Conservation (phyloP, 1,140 invertebrate species). For the Radopholus similis region DNA sequence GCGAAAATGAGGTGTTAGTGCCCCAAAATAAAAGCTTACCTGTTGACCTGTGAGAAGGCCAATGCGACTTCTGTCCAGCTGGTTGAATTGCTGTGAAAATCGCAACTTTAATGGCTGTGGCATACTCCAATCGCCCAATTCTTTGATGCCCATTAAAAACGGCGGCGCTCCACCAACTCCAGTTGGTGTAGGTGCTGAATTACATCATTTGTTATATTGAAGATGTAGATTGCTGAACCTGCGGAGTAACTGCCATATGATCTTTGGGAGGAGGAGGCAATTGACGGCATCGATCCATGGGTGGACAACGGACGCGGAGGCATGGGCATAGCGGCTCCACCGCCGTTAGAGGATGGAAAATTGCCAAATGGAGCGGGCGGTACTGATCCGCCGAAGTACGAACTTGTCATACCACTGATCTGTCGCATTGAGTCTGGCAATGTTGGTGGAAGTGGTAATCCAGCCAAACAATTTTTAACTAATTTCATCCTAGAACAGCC, state of each 20-base stretch:
- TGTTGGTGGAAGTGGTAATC: constrained; percentile 23
- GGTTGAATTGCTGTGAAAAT: constrained; percentile 89
- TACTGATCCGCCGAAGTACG: not conserved
- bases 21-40: constrained; percentile 60
- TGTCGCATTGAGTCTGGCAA: constrained; percentile 35
- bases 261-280: not conserved
- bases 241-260: constrained; percentile 9
- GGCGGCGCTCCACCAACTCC: not conserved
- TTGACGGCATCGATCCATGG: constrained; percentile 18
- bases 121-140: constrained; percentile 39
- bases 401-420: constrained; percentile 15
- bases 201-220: not conserved
- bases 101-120: constrained; percentile 79
- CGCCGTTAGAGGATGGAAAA: constrained; percentile 1
- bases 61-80: constrained; percentile 46
- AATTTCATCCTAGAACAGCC: too few relatives aligned
- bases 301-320: constrained; percentile 16
- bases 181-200: constrained; percentile 13
- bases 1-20: not conserved
- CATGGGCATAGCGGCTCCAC: not conserved
- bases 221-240: constrained; percentile 5
- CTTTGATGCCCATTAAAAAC: constrained; percentile 38
- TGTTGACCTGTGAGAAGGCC: constrained; percentile 72
- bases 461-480: constrained; percentile 33
- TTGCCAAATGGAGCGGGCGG: too few relatives aligned